Base-by-base conservation (phyloP, 35 echinoderm and acorn worm species). In the Eucidaris tribuloides region DNA sequence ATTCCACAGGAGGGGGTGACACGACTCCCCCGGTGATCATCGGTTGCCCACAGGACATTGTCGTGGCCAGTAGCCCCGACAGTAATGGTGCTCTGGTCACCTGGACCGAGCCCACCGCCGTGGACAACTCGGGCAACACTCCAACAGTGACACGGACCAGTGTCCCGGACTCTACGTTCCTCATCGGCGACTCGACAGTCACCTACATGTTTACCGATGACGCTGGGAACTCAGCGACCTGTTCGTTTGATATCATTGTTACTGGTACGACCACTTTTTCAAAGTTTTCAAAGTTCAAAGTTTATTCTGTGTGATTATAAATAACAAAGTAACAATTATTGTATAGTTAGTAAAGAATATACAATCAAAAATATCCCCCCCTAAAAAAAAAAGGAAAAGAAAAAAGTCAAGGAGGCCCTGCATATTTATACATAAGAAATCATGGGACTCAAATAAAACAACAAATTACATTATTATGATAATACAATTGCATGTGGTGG, bases 181-280 rank as follows among this genome's bases (percentile, higher is more conserved):
- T 1, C 9, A 37, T 91, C 24, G 82, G 76, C 2, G 33, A 2
- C 6, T 79, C 89, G 29, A 90, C 88, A 22, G 88, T 90, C 15
- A 90, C 79, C 1, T 92, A 92, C 34, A 77, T 40, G 17, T 86
- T 86, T 60, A 86, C 35, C 34, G 90, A 92, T 36, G 42, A 58
- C 36, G 84, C 83, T 30, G 90, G 83, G 6, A 92, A 92, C 35
- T 33, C n/a, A 31, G 90, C 90, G 0, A 63, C 27, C 19, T 92
- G 89, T 37, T 44, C 58, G 17, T 92, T 92, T 74, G 63, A 50
- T 31, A 65, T 92, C 39, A 81, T 43, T 5, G 34, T 91, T 7
- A 33, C 66, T 49, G 85, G 85, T 88, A 42, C n/a, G n/a, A n/a
- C n/a, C n/a, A n/a, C n/a, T n/a, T n/a, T n/a, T n/a, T n/a, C n/a